Evolutionary conservation across 2,888 invertebrate genomes (phyloP), one percentile per base, ranked within the genome.

Genomic region (Steromphala cineraria): DNA sequence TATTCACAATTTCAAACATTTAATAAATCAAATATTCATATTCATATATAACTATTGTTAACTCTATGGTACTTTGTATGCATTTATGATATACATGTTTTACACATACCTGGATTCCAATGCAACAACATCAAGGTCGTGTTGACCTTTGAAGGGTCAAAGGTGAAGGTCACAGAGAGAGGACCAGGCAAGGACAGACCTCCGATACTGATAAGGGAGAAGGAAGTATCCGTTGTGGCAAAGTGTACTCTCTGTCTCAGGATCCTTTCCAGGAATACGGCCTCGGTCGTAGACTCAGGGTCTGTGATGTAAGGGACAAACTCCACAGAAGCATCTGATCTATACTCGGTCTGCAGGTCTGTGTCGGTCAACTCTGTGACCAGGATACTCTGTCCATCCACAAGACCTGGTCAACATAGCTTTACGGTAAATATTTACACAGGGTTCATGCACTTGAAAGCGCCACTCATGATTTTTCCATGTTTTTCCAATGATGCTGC

Each of bases 301-400:
- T 89, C 78, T 7, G 83, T 85, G 74, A 90, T 85, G 80, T 87
- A 88, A 7, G 89, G 82, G 19, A 82, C 81, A 76, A 87, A 90
- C 46, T 75, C 79, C n/a, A 81, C 78, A 1, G 88, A 86, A 2
- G 90, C 88, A 40, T 78, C 87, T 8, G 90, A 90, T 0, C 81
- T 81, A 62, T 88, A 90, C 5, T 79, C 82, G 10, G 78, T 78
- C 10, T 75, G 82, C 56, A 88, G 74, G 7, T 87, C 82, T 0
- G 75, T 77, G 3, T 74, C 77, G 10, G 82, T 82, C 40, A 90
- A 76, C 40, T 74, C 52, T 55, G 83, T 85, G 10, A 84, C 78
- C 40, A 85, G 36, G 17, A 89, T 53, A 31, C 83, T 83, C 67
- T 89, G 88, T 7, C 90, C 89, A 5, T 67, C 21, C 13, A 36